Evolutionary conservation across 53 echinoderm and acorn worm species (phyloP).

Genomic region (Mesocentrotus franciscanus): DNA sequence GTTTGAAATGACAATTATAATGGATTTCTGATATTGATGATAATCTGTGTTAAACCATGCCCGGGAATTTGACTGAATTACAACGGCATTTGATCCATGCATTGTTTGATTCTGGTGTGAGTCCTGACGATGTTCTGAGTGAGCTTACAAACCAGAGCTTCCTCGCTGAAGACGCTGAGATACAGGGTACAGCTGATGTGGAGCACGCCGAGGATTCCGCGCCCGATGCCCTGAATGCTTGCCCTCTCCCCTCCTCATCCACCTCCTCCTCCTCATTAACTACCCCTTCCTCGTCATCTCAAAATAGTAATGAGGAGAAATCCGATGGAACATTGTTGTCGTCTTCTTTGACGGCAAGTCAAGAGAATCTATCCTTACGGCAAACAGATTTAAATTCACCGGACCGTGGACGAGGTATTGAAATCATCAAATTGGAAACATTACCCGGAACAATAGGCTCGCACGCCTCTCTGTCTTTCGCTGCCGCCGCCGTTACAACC

Average conservation of each 20-base stretch:
- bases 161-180: slow-evolving; percentile 25
- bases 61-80: slow-evolving; percentile 82
- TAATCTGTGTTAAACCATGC: slow-evolving; percentile 69
- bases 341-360: slow-evolving; percentile 53
- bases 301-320: slow-evolving; percentile 46
- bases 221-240: slow-evolving; percentile 4
- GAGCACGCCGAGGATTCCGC: not conserved
- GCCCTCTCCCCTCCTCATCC: slow-evolving; percentile 12
- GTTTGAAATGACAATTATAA: not conserved
- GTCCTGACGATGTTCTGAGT: slow-evolving; percentile 77
- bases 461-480: not conserved
- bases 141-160: slow-evolving; percentile 70
- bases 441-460: slow-evolving; percentile 53
- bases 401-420: slow-evolving; percentile 54
- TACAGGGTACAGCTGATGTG: not conserved
- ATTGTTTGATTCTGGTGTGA: slow-evolving; percentile 79
- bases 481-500: not conserved
- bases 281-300: not conserved
- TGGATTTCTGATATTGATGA: slow-evolving; percentile 15
- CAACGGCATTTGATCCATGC: slow-evolving; percentile 85
- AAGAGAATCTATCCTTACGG: slow-evolving; percentile 57
- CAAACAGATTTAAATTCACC: slow-evolving; percentile 67
- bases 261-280: slow-evolving; percentile 7
- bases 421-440: slow-evolving; percentile 59
- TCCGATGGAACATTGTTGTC: slow-evolving; percentile 59